phyloP scores from a whole-genome alignment of 2,113 vertebrate genomes.

The Hemicordylus capensis region DNA sequence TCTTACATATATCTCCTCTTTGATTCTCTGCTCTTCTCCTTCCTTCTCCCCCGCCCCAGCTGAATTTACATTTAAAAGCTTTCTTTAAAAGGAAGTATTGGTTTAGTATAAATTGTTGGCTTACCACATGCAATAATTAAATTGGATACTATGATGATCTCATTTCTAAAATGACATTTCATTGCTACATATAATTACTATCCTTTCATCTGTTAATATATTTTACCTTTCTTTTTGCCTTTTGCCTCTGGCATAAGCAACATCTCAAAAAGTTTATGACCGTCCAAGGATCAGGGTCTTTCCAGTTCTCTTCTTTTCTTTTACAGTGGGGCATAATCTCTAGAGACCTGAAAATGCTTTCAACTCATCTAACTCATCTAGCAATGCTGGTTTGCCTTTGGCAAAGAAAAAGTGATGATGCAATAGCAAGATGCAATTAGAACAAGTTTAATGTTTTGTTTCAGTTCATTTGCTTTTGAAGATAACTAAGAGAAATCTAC shows the following conservation, averaged over 20 bases:
- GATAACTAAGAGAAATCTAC: not conserved
- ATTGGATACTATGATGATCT: not conserved
- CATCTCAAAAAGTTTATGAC: not conserved
- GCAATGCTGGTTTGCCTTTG: not conserved
- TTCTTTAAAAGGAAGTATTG: not conserved
- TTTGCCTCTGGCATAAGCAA: not conserved
- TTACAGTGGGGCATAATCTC: not conserved
- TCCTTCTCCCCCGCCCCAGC: not conserved
- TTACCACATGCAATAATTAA: not conserved
- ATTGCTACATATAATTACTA: not conserved
- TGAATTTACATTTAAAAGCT: not conserved
- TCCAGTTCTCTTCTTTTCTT: not conserved
- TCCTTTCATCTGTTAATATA: not conserved
- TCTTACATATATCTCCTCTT: not conserved
- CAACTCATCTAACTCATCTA: not conserved
- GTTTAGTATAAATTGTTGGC: not conserved
- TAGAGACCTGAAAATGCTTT: not conserved
- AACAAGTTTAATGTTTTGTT: not conserved
- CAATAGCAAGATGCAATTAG: not conserved
- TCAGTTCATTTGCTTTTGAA: constrained; percentile 9
- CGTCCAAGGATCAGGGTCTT: not conserved
- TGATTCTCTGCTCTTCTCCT: not conserved
- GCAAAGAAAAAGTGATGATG: not conserved
- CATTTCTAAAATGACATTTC: not conserved
- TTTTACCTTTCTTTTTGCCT: not conserved